Conservation (phyloP, 2,888 invertebrate species). For the Atethmia centrago region DNA sequence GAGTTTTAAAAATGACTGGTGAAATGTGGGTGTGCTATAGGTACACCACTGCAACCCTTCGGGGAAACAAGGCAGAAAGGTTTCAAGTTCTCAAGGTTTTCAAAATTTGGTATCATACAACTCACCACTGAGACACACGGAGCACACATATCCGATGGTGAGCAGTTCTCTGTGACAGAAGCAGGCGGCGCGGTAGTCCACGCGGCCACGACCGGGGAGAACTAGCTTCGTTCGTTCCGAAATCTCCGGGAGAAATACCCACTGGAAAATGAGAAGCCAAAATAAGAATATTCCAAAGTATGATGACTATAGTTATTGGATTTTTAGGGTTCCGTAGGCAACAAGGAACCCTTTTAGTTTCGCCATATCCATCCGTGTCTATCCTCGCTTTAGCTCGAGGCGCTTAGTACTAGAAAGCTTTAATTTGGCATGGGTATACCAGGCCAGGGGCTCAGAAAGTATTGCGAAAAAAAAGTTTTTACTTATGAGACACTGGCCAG, state of each 20-base stretch:
- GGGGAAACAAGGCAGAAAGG: too few relatives aligned
- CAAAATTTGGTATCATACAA: not conserved
- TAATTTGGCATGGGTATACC: too few relatives aligned
- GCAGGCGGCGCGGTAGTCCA: slow-evolving; percentile 99
- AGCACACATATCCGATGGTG: slow-evolving; percentile 99
- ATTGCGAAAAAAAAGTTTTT: too few relatives aligned
- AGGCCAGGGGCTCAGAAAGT: too few relatives aligned
- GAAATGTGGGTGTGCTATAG: not conserved
- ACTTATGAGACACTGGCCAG: too few relatives aligned
- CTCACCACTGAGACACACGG: slow-evolving; percentile 95
- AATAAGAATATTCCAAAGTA: not conserved
- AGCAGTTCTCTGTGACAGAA: slow-evolving; percentile 99
- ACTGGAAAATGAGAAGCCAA: slow-evolving; percentile 87
- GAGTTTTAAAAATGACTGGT: not conserved
- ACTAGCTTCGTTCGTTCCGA: slow-evolving; percentile 95
- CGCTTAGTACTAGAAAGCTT: too few relatives aligned
- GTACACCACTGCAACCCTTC: too few relatives aligned
- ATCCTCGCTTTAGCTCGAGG: too few relatives aligned
- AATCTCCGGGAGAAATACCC: slow-evolving; percentile 98
- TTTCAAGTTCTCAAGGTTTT: too few relatives aligned
- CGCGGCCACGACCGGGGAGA: slow-evolving; percentile 96
- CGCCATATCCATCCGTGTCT: too few relatives aligned
- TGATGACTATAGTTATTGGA: not conserved
- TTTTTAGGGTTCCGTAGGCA: too few relatives aligned
- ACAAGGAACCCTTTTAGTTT: too few relatives aligned